Conservation (phyloP, 2,113 vertebrate genomes). For the Tylochromis polylepis region DNA sequence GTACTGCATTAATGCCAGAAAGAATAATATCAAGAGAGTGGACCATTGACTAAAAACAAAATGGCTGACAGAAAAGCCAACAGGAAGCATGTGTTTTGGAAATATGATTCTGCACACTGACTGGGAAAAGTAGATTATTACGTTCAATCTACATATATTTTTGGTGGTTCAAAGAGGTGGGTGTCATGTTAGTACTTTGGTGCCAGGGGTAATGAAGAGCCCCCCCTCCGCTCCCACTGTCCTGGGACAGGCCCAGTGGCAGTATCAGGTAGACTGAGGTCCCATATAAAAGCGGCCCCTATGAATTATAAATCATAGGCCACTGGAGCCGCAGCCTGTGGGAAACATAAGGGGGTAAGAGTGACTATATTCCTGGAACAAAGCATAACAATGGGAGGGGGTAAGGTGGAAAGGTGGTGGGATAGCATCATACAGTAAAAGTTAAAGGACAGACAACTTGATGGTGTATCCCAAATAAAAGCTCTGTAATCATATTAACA, state of each 20-base stretch:
- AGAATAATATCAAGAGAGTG: neutral
- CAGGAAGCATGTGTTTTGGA: constrained; percentile 20
- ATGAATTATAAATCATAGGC: constrained; percentile 86
- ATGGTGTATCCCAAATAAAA: neutral
- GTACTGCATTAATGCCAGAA: neutral
- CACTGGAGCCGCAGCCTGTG: constrained; percentile 79
- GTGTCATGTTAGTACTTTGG: constrained; percentile 67
- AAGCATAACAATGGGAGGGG: constrained; percentile 65
- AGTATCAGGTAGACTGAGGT: constrained; percentile 81
- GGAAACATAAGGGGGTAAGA: constrained; percentile 72
- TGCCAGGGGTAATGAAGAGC: constrained; percentile 72
- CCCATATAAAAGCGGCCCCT: constrained; percentile 81
- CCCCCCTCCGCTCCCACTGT: constrained; percentile 55
- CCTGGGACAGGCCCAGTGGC: constrained; percentile 72
- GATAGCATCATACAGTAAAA: constrained; percentile 36
- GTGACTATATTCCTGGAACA: constrained; percentile 79
- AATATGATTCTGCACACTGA: constrained; percentile 33
- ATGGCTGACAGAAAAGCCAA: neutral
- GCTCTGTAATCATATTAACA: neutral
- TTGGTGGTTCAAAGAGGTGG: constrained; percentile 50
- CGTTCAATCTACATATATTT: constrained; percentile 62
- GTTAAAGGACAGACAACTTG: constrained; percentile 17
- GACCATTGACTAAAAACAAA: constrained; percentile 9
- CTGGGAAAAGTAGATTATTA: constrained; percentile 53
- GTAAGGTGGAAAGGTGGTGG: constrained; percentile 35